Evolutionary conservation across 2,888 invertebrate genomes (phyloP), one percentile per base, ranked within the genome.

Genomic region (Proisotoma minuta): DNA sequence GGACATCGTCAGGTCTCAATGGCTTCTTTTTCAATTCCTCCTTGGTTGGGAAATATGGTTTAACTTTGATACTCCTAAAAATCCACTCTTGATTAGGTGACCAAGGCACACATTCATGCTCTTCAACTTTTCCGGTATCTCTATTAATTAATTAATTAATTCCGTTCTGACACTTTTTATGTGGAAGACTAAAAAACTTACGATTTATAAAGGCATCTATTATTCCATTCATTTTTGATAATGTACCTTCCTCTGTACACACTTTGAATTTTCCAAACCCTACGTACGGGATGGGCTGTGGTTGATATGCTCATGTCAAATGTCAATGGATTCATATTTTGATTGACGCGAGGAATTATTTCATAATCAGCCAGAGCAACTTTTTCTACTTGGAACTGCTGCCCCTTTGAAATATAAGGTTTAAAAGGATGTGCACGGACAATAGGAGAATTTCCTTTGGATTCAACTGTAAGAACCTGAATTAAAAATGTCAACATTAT

Each of bases 201-300:
- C 69, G 69, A 29, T 50, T 69, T 69, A 58, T 69, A 69, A 18
- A 69, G 40, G 49, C 69, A 69, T 15, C 59, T 62, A 54, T 66
- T 69, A 24, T 62, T 66, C 69, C 69, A 69, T n/a, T 69, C 69
- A 56, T 69, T 69, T 48, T 66, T 69, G 18, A 69, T 69, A 2
- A 69, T 18, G 24, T 69, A 69, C 34, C 66, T 69, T 8, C 69
- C 69, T 10, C 65, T 28, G 29, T 69, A 69, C 8, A 69, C 66
- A 34, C 69, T 69, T 39, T 69, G 66, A 43, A 69, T 65, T 52
- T 65, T 69, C 69, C 69, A 69, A 1, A 59, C 60, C 28, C 69
- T 47, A 12, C 62, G 48, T 2, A 69, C 69, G 1, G 67, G 65
- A 57, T 65, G 57, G 2, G 23, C 3, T 12, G 34, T 57, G 2